Evolutionary conservation across 92 coral and sea anemone species (phyloP), one percentile per base, ranked within the genome.

Genomic region (Siderastrea siderea): DNA sequence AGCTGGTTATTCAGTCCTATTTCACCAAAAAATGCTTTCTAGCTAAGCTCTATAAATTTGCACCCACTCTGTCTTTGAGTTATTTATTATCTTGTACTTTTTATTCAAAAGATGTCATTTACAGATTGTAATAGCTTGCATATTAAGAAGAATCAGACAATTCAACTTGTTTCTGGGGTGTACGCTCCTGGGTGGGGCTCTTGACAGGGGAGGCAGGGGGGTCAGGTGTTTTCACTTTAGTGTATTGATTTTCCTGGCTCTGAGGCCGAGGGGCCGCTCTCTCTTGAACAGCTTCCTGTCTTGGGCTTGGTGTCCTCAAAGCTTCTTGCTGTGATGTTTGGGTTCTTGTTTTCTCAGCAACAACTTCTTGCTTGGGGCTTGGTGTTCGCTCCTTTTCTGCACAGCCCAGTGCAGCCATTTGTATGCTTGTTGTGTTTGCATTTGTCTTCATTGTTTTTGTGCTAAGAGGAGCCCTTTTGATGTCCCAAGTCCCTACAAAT

Each of bases 401-500:
- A 81, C 74, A 61, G 10, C 71, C 81, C 67, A 82, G 85, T 6
- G 76, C 86, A 58, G 83, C 82, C 5, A 79, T 78, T 47, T 52
- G 76, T 68, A 82, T 78, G 74, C 47, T 71, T 60, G 87, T 68
- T 13, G 88, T 68, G 54, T 60, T 60, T 17, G 92, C 95, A 88
- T 83, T 91, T 16, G 96, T 95, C 86, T 95, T 93, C 86, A 95
- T 91, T 14, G 96, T 91, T 71, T 89, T 95, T 55, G 96, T 86
- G 15, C 88, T 86, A 2, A 93, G 88, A 5, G 96, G 95, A 45
- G 95, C 81, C 66, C 80, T 93, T 73, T 44, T 60, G 92, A 96
- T 85, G 53, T 97, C 99, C 99, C 99, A 97, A 11, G 99, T 97
- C 6, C 99, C 99, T 26, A 86, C 83, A 81, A 97, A 97, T 48